Conservation (phyloP, 2,113 vertebrate species). For the Cichladusa arquata region DNA sequence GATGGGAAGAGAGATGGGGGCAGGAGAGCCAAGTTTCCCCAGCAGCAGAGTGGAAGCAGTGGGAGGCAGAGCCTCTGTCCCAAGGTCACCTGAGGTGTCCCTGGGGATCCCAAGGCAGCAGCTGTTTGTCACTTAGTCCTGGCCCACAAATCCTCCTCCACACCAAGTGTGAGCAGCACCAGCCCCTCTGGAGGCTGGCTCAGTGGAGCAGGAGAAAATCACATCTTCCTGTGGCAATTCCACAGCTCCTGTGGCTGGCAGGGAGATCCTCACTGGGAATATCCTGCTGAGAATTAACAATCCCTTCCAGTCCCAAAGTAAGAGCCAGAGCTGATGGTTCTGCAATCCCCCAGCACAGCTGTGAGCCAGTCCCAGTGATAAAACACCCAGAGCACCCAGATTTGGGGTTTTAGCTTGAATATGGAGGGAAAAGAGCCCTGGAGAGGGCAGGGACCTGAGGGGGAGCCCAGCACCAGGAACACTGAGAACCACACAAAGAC, state of each 20-base stretch:
- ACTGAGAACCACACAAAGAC: neutral
- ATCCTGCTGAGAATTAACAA: neutral
- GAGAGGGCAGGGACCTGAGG: neutral
- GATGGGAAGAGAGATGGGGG: neutral
- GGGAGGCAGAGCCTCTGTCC: neutral
- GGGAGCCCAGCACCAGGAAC: neutral
- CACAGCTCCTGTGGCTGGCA: neutral
- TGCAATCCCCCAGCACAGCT: neutral
- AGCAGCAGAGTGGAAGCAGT: neutral
- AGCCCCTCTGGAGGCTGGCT: neutral
- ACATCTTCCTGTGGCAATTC: neutral
- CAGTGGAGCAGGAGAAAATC: neutral
- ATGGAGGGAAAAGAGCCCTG: neutral
- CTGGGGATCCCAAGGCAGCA: neutral
- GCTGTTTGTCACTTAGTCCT: neutral
- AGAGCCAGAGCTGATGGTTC: neutral
- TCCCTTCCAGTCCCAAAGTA: neutral
- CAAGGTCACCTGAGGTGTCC: neutral
- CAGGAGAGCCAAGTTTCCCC: neutral
- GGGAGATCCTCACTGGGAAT: neutral
- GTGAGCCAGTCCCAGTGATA: neutral
- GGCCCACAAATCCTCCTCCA: neutral
- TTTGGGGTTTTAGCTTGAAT: accelerated
- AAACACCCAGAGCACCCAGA: neutral
- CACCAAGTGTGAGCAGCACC: neutral